Percentiles rank a stretch among this genome's conserved stretches.
Evolutionary conservation across 2,888 invertebrate species (phyloP).

Genomic region (Slavum lentiscoides): DNA sequence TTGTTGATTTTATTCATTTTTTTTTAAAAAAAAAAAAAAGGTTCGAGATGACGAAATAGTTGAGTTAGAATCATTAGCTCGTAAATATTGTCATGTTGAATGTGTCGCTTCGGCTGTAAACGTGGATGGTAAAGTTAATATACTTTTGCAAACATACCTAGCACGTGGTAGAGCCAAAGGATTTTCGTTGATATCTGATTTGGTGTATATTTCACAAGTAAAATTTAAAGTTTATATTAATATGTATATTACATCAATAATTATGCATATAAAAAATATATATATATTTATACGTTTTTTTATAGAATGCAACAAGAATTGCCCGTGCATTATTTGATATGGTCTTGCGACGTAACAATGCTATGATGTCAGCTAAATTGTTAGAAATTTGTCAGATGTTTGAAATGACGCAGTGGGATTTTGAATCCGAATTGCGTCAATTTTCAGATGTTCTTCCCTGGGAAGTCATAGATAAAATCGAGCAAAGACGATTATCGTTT

Average conservation of each 20-base stretch:
- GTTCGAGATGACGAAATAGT: conserved; percentile 92
- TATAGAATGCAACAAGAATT: conserved; percentile 86
- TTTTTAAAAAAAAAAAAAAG: conserved; percentile 63
- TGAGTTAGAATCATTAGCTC: conserved; percentile 80
- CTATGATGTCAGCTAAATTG: conserved; percentile 83
- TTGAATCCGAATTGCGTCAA: conserved; percentile 75
- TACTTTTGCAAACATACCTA: conserved; percentile 86
- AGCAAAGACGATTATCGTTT: conserved; percentile 72
- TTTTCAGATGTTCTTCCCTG: conserved; percentile 67
- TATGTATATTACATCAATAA: background rate
- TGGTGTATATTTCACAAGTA: conserved; percentile 86
- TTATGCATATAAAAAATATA: background rate
- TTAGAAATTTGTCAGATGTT: conserved; percentile 89
- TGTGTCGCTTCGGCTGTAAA: conserved; percentile 85
- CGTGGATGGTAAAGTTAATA: conserved; percentile 92
- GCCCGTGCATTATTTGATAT: conserved; percentile 93
- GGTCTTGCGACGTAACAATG: conserved; percentile 84
- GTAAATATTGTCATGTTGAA: conserved; percentile 75
- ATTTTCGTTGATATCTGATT: conserved; percentile 86
- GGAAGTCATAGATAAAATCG: conserved; percentile 80
- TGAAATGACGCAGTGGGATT: conserved; percentile 88
- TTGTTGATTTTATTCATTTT: conserved; percentile 18
- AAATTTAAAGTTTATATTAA: conserved; percentile 52
- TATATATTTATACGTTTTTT: background rate
- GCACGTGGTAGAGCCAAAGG: conserved; percentile 79